Base-by-base conservation (phyloP, 1,140 invertebrate species). In the Platorchestia sp. region DNA sequence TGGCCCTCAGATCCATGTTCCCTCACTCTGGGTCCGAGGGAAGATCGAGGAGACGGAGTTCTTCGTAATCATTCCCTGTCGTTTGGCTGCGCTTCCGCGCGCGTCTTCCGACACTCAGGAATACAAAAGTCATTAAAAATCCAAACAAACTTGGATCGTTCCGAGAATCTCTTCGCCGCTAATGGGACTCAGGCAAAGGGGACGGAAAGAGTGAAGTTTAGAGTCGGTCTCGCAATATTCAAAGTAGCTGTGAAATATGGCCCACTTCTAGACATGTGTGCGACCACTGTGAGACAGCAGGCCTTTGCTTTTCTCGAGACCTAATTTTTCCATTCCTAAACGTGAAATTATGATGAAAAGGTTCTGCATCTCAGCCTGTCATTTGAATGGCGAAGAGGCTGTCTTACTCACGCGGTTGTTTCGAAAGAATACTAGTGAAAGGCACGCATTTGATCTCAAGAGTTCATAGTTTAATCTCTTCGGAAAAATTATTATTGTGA, bases 121-220 rank as follows among this genome's bases (percentile, higher is more conserved):
- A 93, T 93, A 93, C 91, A 93, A 93, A 93, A 93, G 91, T 93
- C 91, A 93, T 93, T 93, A 93, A 93, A 93, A 93, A 93, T 93
- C 91, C 91, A 93, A 93, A 93, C 91, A 93, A 93, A 93, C 91
- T 93, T 93, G 91, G 91, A 93, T 93, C 91, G 91, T 93, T 93
- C 40, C 91, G 91, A 93, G 91, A 93, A 93, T 93, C 91, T 93
- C 91, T 93, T 93, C 91, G 43, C 91, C 91, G 45, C 91, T 93
- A 93, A 93, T 93, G 91, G 91, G 91, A 47, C 91, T 93, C 45
- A 93, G 91, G 44, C 91, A 93, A 42, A 45, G 91, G 91, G 91
- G 91, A 93, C 45, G 91, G 91, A 45, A 93, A 47, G 91, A 93
- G 45, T 93, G 91, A 93, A 93, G 91, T 93, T 93, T 93, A 47